phyloP scores from a whole-genome alignment of 2,888 invertebrate species.

The Phrixothrix hirtus region DNA sequence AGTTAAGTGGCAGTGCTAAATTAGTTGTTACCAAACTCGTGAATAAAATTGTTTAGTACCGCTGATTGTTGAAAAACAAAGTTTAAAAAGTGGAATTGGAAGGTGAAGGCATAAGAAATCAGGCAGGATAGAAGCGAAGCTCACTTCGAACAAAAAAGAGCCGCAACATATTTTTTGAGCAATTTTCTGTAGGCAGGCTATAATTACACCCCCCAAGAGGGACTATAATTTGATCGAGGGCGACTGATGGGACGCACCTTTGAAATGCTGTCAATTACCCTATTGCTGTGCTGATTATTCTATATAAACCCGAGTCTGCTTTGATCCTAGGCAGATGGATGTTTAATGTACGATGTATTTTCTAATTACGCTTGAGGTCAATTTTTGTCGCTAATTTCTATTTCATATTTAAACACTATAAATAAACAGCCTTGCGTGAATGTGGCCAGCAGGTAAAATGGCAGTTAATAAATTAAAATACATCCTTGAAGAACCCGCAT shows the following conservation, averaged over 20 bases:
- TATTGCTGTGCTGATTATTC: constrained; percentile 31
- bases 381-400: no score
- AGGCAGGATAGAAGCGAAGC: constrained; percentile 23
- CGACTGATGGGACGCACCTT: constrained; percentile 50
- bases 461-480: constrained; percentile 10
- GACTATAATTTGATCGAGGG: constrained; percentile 54
- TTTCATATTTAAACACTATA: no score
- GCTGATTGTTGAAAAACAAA: constrained; percentile 10
- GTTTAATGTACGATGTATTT: constrained; percentile 43
- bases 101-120: constrained; percentile 17
- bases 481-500: constrained; percentile 31
- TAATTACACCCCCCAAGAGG: constrained; percentile 55
- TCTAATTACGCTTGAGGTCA: no score
- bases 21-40: no score
- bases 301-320: constrained; percentile 14
- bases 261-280: constrained; percentile 54
- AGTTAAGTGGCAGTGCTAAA: no score
- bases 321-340: constrained; percentile 9
- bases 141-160: constrained; percentile 29
- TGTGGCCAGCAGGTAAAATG: no score
- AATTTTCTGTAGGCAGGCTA: constrained; percentile 54
- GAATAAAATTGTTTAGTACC: constrained; percentile 7
- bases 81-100: constrained; percentile 11
- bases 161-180: constrained; percentile 34
- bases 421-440: no score